A percentile compares a stretch with the other conserved stretches of the same genome.
These are phyloP conservation scores for Gambusia yucatana DNA, from an alignment of 2,797 vertebrate genomes.

Conservation along the genomic window DNA sequence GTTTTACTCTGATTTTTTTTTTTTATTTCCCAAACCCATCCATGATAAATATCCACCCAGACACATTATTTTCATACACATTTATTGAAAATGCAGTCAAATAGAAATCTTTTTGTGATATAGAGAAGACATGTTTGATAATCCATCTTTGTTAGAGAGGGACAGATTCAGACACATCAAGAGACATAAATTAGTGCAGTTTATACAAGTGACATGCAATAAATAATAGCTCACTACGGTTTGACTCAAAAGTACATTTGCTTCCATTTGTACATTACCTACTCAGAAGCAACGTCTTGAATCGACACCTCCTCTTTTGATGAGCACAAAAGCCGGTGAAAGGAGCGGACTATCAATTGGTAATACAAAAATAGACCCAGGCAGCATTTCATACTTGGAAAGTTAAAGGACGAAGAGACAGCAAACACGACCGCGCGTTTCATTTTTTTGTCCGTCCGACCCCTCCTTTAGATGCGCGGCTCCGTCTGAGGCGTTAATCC, in stretches of 20 bases:
- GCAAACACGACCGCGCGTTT: slow-evolving; percentile 55
- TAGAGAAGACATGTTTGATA: slow-evolving; percentile 66
- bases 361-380: slow-evolving; percentile 82
- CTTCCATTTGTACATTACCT: slow-evolving; percentile 59
- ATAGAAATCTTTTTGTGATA: slow-evolving; percentile 64
- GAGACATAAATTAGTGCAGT: slow-evolving; percentile 74
- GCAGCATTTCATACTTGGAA: slow-evolving; percentile 68
- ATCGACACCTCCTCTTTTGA: slow-evolving; percentile 71
- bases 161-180: slow-evolving; percentile 54
- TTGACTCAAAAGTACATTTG: slow-evolving; percentile 58
- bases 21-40: rapidly evolving
- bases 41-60: slow-evolving; percentile 17
- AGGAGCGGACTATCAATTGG: slow-evolving; percentile 66
- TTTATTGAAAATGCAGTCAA: slow-evolving; percentile 85
- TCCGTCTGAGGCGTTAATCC: slow-evolving; percentile 50
- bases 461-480: slow-evolving; percentile 56
- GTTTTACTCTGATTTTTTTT: not conserved
- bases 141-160: slow-evolving; percentile 48
- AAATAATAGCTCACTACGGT: slow-evolving; percentile 73
- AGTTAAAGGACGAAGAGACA: slow-evolving; percentile 64
- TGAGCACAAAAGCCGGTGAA: slow-evolving; percentile 74
- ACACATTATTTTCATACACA: slow-evolving; percentile 62
- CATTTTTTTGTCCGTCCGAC: slow-evolving; percentile 38
- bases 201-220: slow-evolving; percentile 81
- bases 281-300: slow-evolving; percentile 67